These are phyloP conservation scores for Alligator sinensis DNA, from an alignment of 2,113 vertebrate genomes.

Conservation along the genomic window DNA sequence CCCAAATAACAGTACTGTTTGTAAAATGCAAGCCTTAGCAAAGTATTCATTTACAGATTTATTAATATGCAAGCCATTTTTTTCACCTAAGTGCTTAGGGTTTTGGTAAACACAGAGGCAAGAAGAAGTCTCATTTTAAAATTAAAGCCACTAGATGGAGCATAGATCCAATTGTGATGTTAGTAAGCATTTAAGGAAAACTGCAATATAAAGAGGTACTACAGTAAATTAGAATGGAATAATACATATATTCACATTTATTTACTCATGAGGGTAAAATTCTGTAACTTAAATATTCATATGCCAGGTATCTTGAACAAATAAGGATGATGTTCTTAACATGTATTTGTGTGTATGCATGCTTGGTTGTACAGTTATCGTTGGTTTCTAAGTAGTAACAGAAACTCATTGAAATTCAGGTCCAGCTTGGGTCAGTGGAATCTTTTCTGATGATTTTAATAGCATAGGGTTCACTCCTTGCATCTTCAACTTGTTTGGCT, in stretches of 20 bases:
- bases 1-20: fast-evolving
- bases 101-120: fast-evolving
- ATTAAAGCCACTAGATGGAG: conserved; percentile 21
- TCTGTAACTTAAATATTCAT: neutral
- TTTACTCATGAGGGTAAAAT: neutral
- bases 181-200: neutral
- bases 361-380: too few species aligned
- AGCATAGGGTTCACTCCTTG: too few species aligned
- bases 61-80: fast-evolving
- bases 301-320: fast-evolving
- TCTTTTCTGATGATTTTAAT: neutral
- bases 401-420: neutral
- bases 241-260: fast-evolving
- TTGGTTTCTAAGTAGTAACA: neutral
- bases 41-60: neutral
- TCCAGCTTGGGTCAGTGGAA: neutral
- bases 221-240: fast-evolving
- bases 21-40: neutral
- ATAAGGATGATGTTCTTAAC: neutral
- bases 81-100: neutral
- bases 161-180: neutral
- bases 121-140: neutral
- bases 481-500: neutral
- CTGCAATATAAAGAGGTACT: fast-evolving
- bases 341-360: neutral